Evolutionary conservation across 2,888 invertebrate species (phyloP).

Genomic region (Teleiodes luculella): DNA sequence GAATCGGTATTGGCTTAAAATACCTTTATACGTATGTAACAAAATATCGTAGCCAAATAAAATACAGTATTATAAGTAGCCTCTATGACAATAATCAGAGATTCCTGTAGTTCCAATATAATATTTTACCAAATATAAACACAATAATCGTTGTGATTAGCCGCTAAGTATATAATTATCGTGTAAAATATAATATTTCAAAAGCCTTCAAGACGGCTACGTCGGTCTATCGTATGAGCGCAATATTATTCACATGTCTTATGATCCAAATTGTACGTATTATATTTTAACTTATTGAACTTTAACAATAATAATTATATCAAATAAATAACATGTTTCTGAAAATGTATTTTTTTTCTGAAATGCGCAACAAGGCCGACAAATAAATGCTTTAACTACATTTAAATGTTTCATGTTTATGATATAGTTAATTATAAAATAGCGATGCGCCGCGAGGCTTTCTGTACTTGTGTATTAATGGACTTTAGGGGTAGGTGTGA

Average conservation of each 20-base stretch:
- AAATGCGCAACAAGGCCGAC: slow-evolving; percentile 43
- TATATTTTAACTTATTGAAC: too few species aligned
- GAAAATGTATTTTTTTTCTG: neutral
- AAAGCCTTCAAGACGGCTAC: slow-evolving; percentile 74
- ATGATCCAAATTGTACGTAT: too few species aligned
- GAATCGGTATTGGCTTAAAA: neutral
- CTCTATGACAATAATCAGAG: slow-evolving; percentile 16
- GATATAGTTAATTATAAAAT: slow-evolving; percentile 61
- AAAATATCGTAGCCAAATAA: slow-evolving; percentile 2
- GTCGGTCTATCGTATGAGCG: slow-evolving; percentile 48
- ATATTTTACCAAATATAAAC: slow-evolving; percentile 30
- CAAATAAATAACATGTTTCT: neutral
- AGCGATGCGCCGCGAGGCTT: slow-evolving; percentile 43
- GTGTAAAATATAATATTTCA: slow-evolving; percentile 43
- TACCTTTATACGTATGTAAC: slow-evolving; percentile 5
- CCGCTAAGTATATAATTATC: slow-evolving; percentile 59
- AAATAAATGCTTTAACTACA: slow-evolving; percentile 74
- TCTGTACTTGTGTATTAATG: slow-evolving; percentile 51
- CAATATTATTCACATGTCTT: neutral
- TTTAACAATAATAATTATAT: neutral
- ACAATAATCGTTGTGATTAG: slow-evolving; percentile 70
- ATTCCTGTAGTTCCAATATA: slow-evolving; percentile 15
- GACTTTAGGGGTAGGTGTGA: slow-evolving; percentile 33
- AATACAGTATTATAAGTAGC: slow-evolving; percentile 10
- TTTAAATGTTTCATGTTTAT: slow-evolving; percentile 71